A percentile compares a stretch with the other conserved stretches of the same genome.
Conservation (phyloP, 2,888 invertebrate species). For the Dasypolia templi region DNA sequence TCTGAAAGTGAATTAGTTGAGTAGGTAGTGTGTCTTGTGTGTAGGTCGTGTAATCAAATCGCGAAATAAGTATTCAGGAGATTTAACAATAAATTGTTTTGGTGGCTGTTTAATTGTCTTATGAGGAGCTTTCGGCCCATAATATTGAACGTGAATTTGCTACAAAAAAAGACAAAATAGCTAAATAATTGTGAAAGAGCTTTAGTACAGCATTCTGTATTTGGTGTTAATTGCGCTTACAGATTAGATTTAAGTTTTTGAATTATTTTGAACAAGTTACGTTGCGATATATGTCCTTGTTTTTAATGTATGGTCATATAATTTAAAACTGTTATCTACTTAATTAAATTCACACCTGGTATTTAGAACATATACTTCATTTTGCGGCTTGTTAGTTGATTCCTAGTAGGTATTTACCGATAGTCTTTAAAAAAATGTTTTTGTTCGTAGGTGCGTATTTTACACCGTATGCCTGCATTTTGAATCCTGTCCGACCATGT, state of each 20-base stretch:
- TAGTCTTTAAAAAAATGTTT: background rate
- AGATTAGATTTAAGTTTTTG: background rate
- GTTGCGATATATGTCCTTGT: background rate
- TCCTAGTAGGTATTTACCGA: constrained; percentile 1
- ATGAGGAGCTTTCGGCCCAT: background rate
- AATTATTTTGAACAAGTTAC: background rate
- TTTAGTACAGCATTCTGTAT: background rate
- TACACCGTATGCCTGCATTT: constrained; percentile 2
- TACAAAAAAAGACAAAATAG: background rate
- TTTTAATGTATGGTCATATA: background rate
- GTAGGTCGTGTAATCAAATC: background rate
- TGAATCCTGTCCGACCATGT: background rate
- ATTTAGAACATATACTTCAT: background rate
- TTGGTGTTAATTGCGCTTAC: background rate
- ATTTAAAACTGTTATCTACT: background rate
- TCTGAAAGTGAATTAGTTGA: background rate
- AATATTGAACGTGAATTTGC: background rate
- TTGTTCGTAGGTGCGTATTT: background rate
- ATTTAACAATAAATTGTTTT: background rate
- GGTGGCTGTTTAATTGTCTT: constrained; percentile 2
- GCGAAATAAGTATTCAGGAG: background rate
- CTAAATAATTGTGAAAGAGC: background rate
- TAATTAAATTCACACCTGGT: background rate
- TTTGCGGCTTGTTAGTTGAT: background rate
- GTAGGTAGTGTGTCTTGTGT: background rate